Base-by-base conservation (phyloP, 2,113 vertebrate species). In the Scopus umbretta region DNA sequence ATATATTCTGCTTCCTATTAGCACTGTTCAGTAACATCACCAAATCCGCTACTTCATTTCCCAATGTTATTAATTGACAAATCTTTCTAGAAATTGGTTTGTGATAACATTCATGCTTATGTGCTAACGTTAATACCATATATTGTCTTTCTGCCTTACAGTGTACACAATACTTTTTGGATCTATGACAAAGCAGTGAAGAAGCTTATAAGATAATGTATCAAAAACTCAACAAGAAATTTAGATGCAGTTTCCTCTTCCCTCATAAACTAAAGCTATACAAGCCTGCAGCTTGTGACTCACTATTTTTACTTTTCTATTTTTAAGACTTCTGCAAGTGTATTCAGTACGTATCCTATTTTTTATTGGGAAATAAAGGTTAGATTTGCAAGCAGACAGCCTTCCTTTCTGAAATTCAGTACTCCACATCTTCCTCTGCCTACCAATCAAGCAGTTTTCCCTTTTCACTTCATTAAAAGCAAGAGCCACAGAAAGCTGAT, bases 391-490 rank as follows among this genome's bases (percentile, higher is more conserved):
- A 90, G 61, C 17, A 86, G 13, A 16, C 50, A 10, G 55, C 18
- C 7, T 56, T 68, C 22, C 25, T 32, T 74, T 58, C 70, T 32
- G 3, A 88, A 85, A 78, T 67, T 38, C 25, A 36, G 6, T 14
- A 29, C 17, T 23, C 40, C 3, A 29, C 9, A 78, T 56, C 19
- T 32, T 49, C 27, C 25, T 22, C 20, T 50, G 19, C 34, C 12
- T 12, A 27, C 9, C 0, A 1, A 42, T 43, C 22, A 68, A 0
- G 0, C 13, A n/a, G 25, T 52, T 67, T 67, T 49, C 12, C 11
- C 55, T 49, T 74, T 67, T 22, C 25, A 49, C 3, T 71, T 18
- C 15, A 73, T 32, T 14, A 40, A 22, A 38, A 82, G 16, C 7
- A 43, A 42, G 26, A 74, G 55, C 12, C 34, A 27, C 9, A 49